Conservation (phyloP, 2,113 vertebrate genomes). For the Prunella himalayana region DNA sequence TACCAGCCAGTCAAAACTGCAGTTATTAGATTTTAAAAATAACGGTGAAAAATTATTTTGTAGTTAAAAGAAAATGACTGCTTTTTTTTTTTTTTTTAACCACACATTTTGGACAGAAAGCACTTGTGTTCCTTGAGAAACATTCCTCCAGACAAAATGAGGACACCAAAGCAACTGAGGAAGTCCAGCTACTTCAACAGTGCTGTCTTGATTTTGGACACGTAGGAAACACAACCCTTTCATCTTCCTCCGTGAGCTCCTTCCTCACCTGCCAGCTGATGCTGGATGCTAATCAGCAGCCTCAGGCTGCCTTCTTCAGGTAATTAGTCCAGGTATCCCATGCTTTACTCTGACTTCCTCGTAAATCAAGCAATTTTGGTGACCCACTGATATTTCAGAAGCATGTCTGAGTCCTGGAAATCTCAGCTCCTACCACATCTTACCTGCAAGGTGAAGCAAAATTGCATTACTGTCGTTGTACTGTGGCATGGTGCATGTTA, state of each 20-base stretch:
- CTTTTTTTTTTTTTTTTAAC: neutral
- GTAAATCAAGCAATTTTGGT: neutral
- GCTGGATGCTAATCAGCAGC: neutral
- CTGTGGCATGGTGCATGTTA: neutral
- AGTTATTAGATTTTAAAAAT: neutral
- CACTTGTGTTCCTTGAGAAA: neutral
- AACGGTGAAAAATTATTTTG: neutral
- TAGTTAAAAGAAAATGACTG: neutral
- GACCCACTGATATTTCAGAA: neutral
- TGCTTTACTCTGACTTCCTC: neutral
- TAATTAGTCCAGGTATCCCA: neutral
- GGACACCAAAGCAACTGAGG: accelerated
- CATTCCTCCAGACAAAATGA: neutral
- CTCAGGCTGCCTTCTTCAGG: neutral
- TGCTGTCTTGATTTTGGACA: neutral
- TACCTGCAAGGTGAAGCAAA: neutral
- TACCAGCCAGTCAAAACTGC: neutral
- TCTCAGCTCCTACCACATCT: neutral
- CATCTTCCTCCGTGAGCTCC: neutral
- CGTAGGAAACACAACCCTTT: neutral
- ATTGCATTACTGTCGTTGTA: neutral
- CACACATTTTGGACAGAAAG: neutral
- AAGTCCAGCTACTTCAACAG: neutral
- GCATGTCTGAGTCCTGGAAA: neutral
- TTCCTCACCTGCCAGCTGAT: neutral